Evolutionary conservation across 2,888 invertebrate genomes (phyloP).

Genomic region (Nymphalis c-album): DNA sequence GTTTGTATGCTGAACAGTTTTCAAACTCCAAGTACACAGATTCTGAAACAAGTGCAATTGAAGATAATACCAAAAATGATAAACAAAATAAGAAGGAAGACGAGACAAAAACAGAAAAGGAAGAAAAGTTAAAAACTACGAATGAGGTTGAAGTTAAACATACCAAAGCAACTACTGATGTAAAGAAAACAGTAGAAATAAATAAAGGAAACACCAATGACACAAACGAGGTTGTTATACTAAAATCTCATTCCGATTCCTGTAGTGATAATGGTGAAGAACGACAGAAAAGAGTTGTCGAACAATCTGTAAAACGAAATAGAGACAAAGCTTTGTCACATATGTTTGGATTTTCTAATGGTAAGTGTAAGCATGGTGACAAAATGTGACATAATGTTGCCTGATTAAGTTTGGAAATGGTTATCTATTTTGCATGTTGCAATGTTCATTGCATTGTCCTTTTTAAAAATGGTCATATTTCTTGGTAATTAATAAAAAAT

Average conservation of each 20-base stretch:
- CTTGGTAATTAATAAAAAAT: too few species aligned
- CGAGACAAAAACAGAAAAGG: slow-evolving; percentile 16
- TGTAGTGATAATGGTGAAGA: slow-evolving; percentile 39
- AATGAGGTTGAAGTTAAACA: too few species aligned
- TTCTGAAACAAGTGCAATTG: slow-evolving; percentile 46
- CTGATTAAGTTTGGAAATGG: too few species aligned
- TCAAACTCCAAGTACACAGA: slow-evolving; percentile 50
- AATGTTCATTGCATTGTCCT: too few species aligned
- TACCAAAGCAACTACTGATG: neutral
- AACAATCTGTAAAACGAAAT: slow-evolving; percentile 42
- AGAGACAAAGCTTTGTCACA: slow-evolving; percentile 58
- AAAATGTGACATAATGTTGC: neutral
- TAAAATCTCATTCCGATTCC: slow-evolving; percentile 57
- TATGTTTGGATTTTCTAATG: slow-evolving; percentile 68
- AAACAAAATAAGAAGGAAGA: slow-evolving; percentile 2
- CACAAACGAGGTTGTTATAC: slow-evolving; percentile 46
- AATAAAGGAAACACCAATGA: neutral
- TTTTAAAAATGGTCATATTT: too few species aligned
- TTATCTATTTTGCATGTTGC: too few species aligned
- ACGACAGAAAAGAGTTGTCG: slow-evolving; percentile 10
- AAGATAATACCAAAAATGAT: slow-evolving; percentile 37
- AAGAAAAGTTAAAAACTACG: neutral
- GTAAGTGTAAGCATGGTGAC: slow-evolving; percentile 54
- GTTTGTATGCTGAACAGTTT: slow-evolving; percentile 61
- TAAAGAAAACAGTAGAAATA: neutral